These are phyloP conservation scores for Trochalopteron elliotii DNA, from an alignment of 2,113 vertebrate genomes.

Conservation along the genomic window DNA sequence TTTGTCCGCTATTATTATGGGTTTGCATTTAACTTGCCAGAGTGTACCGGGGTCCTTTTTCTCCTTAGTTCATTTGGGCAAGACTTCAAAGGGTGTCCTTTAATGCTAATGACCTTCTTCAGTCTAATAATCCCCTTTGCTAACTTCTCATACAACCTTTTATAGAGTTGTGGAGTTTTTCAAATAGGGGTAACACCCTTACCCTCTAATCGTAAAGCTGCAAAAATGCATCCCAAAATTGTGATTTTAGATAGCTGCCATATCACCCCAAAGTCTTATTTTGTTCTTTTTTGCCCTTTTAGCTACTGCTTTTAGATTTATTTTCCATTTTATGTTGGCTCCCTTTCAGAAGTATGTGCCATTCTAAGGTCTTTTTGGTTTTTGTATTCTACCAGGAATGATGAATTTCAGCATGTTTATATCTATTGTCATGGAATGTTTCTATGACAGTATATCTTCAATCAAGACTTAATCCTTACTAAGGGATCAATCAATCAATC, in stretches of 20 bases:
- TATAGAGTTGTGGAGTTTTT: not conserved
- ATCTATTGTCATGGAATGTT: not conserved
- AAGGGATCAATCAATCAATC: not conserved
- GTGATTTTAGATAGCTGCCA: not conserved
- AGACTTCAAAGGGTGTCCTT: slow-evolving; percentile 40
- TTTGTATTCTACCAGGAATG: not conserved
- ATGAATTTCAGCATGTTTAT: not conserved
- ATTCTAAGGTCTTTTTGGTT: not conserved
- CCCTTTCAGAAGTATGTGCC: not conserved
- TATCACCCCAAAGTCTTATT: not conserved
- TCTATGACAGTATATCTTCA: not conserved
- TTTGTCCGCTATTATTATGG: slow-evolving; percentile 38
- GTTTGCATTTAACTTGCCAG: slow-evolving; percentile 46
- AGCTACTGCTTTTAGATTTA: not conserved
- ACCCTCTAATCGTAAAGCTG: not conserved
- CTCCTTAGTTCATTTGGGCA: not conserved
- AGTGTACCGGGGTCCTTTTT: not conserved
- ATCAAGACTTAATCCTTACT: not conserved
- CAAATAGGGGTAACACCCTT: not conserved
- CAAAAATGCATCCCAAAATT: not conserved
- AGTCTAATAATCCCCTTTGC: not conserved
- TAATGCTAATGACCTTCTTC: slow-evolving; percentile 11
- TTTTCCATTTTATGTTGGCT: not conserved
- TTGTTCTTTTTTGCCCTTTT: not conserved
- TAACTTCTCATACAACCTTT: not conserved